Evolutionary conservation across 2,888 invertebrate species (phyloP).

Genomic region (Athripsodes cinereus): DNA sequence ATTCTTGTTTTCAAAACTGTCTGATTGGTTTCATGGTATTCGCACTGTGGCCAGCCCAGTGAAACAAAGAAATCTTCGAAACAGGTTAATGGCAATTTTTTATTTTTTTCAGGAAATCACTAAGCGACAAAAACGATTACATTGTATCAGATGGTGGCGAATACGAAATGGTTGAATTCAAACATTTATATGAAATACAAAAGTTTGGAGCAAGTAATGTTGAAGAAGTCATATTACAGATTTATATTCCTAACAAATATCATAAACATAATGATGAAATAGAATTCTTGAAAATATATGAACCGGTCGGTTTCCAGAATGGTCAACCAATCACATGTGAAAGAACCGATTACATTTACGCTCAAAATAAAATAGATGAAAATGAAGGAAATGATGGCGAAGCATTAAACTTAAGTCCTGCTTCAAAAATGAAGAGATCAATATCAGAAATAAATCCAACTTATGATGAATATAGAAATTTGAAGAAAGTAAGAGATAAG

Average conservation of each 20-base stretch:
- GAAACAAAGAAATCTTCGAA: too few species aligned
- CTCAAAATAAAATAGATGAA: constrained; percentile 8
- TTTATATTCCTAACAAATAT: constrained; percentile 34
- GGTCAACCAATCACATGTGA: constrained; percentile 31
- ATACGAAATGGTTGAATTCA: constrained; percentile 30
- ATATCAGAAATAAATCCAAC: not conserved
- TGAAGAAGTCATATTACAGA: constrained; percentile 32
- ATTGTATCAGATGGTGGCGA: constrained; percentile 28
- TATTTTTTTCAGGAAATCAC: constrained; percentile 34
- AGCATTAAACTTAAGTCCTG: not conserved
- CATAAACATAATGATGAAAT: constrained; percentile 1
- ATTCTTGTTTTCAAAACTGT: too few species aligned
- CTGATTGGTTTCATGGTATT: too few species aligned
- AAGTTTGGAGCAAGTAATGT: constrained; percentile 40
- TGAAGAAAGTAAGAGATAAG: not conserved
- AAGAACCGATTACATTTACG: constrained; percentile 27
- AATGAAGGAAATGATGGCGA: constrained; percentile 1
- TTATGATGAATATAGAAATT: not conserved
- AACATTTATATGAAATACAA: constrained; percentile 32
- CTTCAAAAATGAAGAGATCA: constrained; percentile 3
- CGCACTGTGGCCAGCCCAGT: too few species aligned
- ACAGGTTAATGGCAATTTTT: too few species aligned
- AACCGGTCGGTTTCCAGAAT: constrained; percentile 27
- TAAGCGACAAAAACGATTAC: constrained; percentile 35
- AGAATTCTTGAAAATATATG: constrained; percentile 13